These are phyloP conservation scores for Myanophis thanlyinensis DNA, from an alignment of 2,113 vertebrate genomes.

Conservation along the genomic window DNA sequence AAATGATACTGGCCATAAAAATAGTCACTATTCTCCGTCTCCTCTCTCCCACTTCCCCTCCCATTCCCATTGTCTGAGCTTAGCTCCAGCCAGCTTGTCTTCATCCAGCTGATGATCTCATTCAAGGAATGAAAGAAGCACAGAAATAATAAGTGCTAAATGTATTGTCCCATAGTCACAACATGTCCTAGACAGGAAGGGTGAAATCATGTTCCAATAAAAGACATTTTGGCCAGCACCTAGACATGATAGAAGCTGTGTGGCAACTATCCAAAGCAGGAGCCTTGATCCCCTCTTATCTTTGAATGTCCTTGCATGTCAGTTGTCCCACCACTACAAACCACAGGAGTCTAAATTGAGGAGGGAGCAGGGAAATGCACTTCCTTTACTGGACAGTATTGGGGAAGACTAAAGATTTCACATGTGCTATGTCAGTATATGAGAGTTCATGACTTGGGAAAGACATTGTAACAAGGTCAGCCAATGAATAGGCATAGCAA, in stretches of 20 bases:
- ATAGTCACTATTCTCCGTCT: not conserved
- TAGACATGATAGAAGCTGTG: not conserved
- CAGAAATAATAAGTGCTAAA: slow-evolving; percentile 5
- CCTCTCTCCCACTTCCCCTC: not conserved
- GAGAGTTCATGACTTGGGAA: too few relatives aligned
- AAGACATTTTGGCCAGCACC: not conserved
- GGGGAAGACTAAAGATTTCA: not conserved
- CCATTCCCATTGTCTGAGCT: slow-evolving; percentile 1
- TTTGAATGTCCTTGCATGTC: not conserved
- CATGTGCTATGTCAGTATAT: too few relatives aligned
- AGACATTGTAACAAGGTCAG: too few relatives aligned
- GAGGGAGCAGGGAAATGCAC: not conserved
- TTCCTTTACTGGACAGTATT: not conserved
- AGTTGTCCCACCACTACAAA: not conserved
- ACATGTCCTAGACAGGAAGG: not conserved
- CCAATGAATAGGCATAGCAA: too few relatives aligned
- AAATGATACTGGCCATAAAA: slow-evolving; percentile 6
- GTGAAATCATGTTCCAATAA: not conserved
- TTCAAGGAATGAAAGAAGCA: slow-evolving; percentile 15
- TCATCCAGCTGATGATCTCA: slow-evolving; percentile 5
- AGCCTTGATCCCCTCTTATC: not conserved
- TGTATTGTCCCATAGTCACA: not conserved
- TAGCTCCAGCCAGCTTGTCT: not conserved
- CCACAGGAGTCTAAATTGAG: not conserved
- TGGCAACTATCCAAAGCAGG: not conserved